These are phyloP conservation scores for Diadumene lineata DNA, from an alignment of 92 coral and sea anemone genomes.

Conservation along the genomic window DNA sequence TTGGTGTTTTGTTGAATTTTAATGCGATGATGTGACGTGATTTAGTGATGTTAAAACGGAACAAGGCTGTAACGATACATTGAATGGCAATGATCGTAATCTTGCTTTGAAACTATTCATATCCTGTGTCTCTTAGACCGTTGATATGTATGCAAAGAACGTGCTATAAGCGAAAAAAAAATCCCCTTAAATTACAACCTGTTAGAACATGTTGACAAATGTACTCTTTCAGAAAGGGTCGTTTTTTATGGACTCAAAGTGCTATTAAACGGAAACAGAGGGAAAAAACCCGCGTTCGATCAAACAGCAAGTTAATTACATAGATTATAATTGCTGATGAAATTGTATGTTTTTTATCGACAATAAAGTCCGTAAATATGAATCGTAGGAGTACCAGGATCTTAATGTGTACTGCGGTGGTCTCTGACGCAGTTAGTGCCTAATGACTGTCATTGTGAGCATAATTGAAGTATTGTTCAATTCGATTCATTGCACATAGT, in stretches of 20 bases:
- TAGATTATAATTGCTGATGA: too few relatives aligned
- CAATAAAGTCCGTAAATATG: background rate
- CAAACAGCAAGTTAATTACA: background rate
- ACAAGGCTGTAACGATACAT: background rate
- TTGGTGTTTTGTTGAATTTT: too few relatives aligned
- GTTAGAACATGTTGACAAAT: background rate
- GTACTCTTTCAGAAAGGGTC: background rate
- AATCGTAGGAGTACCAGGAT: background rate
- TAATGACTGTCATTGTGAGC: background rate
- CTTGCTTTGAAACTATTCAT: conserved; percentile 1
- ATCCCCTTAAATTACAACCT: background rate
- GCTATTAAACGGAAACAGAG: background rate
- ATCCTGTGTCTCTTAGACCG: background rate
- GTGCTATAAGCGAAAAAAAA: background rate
- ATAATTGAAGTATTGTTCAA: conserved; percentile 2
- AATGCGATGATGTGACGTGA: too few relatives aligned
- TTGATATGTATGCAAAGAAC: background rate
- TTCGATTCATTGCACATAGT: background rate
- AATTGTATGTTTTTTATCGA: too few relatives aligned
- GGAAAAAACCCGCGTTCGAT: background rate
- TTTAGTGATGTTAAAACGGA: background rate
- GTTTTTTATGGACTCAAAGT: background rate
- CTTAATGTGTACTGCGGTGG: background rate
- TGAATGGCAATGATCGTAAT: too few relatives aligned
- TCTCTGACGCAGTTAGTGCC: background rate